A percentile compares a stretch with the other conserved stretches of the same genome.
These are phyloP conservation scores for Lepilemur ruficaudatus DNA, from an alignment of 2,797 vertebrate species.

Conservation along the genomic window DNA sequence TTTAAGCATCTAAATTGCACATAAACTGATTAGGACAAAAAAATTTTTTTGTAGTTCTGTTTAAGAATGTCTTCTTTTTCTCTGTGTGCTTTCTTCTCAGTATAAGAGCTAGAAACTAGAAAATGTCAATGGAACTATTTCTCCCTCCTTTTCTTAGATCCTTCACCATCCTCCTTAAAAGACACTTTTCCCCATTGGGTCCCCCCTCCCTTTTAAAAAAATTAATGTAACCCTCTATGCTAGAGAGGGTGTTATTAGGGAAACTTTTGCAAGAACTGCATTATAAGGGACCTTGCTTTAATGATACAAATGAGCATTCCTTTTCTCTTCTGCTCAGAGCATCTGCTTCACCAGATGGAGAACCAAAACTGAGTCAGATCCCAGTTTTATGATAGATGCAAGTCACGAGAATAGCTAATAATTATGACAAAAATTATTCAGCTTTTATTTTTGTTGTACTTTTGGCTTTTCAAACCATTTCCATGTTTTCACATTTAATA, in stretches of 20 bases:
- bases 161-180: not conserved
- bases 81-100: not conserved
- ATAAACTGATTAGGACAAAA: not conserved
- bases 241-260: not conserved
- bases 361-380: not conserved
- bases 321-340: slow-evolving; percentile 28
- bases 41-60: not conserved
- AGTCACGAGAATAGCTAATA: not conserved
- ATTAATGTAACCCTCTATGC: not conserved
- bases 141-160: not conserved
- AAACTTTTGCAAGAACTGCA: not conserved
- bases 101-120: not conserved
- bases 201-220: not conserved
- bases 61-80: slow-evolving; percentile 54
- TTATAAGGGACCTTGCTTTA: not conserved
- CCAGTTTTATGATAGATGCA: not conserved
- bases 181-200: not conserved
- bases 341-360: slow-evolving; percentile 41
- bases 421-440: slow-evolving; percentile 7
- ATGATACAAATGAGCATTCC: not conserved
- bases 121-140: not conserved
- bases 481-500: slow-evolving; percentile 1
- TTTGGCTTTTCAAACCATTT: slow-evolving; percentile 35
- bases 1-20: not conserved
- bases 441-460: not conserved